Percentiles rank a stretch among this genome's conserved stretches.
These are phyloP conservation scores for Oncorhynchus gorbuscha DNA, from an alignment of 2,113 vertebrate genomes.

Conservation along the genomic window DNA sequence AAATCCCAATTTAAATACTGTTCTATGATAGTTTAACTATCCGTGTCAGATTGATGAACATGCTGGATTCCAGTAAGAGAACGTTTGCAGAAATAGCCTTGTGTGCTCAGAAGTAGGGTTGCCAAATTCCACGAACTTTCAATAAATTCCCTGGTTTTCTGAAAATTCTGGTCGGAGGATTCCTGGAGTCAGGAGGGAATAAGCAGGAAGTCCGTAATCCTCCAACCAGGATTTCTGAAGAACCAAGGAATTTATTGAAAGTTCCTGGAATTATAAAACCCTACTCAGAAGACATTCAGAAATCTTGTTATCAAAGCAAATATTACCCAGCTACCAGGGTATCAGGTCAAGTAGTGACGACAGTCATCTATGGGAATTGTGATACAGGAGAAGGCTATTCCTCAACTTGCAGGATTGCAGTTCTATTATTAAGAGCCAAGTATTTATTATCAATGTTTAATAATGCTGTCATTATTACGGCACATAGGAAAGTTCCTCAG, in stretches of 20 bases:
- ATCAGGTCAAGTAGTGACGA: background rate
- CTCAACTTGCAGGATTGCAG: background rate
- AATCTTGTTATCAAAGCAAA: constrained; percentile 36
- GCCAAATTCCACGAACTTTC: no score
- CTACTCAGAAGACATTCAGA: constrained; percentile 10
- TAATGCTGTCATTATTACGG: constrained; percentile 7
- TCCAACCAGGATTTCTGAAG: no score
- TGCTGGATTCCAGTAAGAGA: constrained; percentile 33
- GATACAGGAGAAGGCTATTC: background rate
- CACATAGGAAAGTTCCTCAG: constrained; percentile 42
- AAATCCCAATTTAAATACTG: constrained; percentile 44
- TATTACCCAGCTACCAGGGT: background rate
- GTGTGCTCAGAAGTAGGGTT: background rate
- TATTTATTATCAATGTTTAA: background rate
- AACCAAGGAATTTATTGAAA: no score
- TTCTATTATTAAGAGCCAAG: background rate
- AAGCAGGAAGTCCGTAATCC: no score
- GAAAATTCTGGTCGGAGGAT: no score
- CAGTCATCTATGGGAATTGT: constrained; percentile 6
- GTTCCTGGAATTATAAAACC: no score
- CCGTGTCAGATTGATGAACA: constrained; percentile 44
- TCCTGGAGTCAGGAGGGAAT: no score
- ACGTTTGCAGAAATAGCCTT: constrained; percentile 26
- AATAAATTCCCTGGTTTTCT: no score
- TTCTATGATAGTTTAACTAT: constrained; percentile 37